A percentile compares a stretch with the other conserved stretches of the same genome.
Evolutionary conservation across 2,797 vertebrate genomes (phyloP).

Genomic region (Hapalemur alaotrensis): DNA sequence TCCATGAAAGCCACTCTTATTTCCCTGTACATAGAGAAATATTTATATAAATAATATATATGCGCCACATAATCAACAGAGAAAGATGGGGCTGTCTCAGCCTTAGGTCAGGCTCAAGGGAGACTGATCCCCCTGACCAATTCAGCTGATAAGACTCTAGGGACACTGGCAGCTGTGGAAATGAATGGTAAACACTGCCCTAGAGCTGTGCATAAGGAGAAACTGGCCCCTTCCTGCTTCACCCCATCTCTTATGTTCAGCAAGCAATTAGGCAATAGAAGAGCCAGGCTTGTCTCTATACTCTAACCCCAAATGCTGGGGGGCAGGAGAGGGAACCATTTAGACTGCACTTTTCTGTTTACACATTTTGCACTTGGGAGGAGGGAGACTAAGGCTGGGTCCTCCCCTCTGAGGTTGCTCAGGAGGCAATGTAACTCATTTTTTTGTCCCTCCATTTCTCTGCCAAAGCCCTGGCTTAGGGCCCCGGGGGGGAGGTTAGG

Average conservation of each 20-base stretch:
- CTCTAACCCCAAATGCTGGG: neutral
- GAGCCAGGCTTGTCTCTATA: constrained; percentile 44
- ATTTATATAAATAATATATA: constrained; percentile 89
- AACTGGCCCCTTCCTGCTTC: constrained; percentile 41
- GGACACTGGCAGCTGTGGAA: constrained; percentile 62
- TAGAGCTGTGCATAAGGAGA: constrained; percentile 16
- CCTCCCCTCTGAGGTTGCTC: constrained; percentile 73
- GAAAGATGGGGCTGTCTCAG: constrained; percentile 76
- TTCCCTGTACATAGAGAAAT: constrained; percentile 84
- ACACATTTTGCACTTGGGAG: constrained; percentile 74
- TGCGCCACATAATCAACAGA: constrained; percentile 83
- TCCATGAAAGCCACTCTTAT: constrained; percentile 86
- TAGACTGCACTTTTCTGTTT: constrained; percentile 80
- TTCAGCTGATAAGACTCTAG: constrained; percentile 42
- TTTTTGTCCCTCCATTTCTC: constrained; percentile 66
- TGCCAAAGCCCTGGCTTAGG: constrained; percentile 47
- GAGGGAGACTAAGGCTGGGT: constrained; percentile 63
- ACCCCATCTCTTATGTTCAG: constrained; percentile 25
- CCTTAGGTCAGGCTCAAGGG: constrained; percentile 49
- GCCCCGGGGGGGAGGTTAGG: neutral
- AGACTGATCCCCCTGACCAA: constrained; percentile 39
- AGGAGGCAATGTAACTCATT: constrained; percentile 72
- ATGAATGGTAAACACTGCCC: constrained; percentile 34
- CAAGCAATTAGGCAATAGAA: constrained; percentile 48
- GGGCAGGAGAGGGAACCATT: constrained; percentile 51